Conservation (phyloP, 2,888 invertebrate genomes). For the Ophion ventricosus region DNA sequence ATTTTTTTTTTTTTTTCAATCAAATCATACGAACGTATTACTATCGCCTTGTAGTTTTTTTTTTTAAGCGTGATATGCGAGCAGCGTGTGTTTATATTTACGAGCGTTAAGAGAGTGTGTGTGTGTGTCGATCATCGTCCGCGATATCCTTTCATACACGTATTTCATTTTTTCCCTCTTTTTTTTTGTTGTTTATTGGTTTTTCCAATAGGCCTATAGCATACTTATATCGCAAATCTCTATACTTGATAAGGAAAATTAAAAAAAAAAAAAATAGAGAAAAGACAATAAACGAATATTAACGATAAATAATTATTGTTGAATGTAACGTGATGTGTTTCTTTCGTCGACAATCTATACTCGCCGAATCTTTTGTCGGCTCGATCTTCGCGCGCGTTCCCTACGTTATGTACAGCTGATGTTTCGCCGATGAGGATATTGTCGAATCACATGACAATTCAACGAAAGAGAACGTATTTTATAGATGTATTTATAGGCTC, state of each 20-base stretch:
- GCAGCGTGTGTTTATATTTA: conserved; percentile 26
- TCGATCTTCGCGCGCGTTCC: not conserved
- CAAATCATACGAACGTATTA: conserved; percentile 50
- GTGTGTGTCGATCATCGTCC: not conserved
- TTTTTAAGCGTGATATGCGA: conserved; percentile 38
- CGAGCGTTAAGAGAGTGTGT: conserved; percentile 20
- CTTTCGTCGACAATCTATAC: not conserved
- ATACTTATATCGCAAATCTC: conserved; percentile 31
- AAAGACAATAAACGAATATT: conserved; percentile 62
- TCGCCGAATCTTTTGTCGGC: not conserved
- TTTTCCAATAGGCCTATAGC: conserved; percentile 41
- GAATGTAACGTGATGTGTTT: not conserved
- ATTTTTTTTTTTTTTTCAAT: conserved; percentile 28
- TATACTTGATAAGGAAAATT: conserved; percentile 48
- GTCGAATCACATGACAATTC: not conserved
- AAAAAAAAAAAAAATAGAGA: conserved; percentile 25
- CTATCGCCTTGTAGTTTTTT: conserved; percentile 45
- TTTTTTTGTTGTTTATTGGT: conserved; percentile 17
- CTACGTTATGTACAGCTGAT: not conserved
- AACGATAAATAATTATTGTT: conserved; percentile 43
- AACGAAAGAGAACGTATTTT: not conserved
- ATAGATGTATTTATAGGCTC: conserved; percentile 14
- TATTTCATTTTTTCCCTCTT: not conserved
- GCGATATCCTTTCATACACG: conserved; percentile 18
- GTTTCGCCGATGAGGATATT: not conserved